These are phyloP conservation scores for Xanthorhoe designata DNA, from an alignment of 2,888 invertebrate species.

Conservation along the genomic window DNA sequence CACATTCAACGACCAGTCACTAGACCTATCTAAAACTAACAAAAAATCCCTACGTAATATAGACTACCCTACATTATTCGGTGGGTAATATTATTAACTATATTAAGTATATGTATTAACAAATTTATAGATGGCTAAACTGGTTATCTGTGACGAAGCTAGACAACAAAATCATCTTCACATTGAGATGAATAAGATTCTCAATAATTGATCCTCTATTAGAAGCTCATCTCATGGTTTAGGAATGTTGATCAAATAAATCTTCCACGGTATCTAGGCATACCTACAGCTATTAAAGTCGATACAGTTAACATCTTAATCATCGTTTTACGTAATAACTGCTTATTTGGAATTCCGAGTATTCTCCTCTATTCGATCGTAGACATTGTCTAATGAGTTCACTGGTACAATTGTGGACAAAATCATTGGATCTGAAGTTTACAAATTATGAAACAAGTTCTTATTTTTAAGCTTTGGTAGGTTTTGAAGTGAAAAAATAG, in stretches of 20 bases:
- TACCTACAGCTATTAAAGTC: background rate
- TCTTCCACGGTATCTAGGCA: background rate
- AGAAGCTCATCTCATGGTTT: conserved; percentile 10
- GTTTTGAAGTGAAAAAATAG: too few relatives aligned
- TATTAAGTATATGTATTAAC: too few relatives aligned
- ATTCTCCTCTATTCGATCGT: conserved; percentile 42
- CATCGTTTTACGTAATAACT: conserved; percentile 44
- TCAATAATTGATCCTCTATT: conserved; percentile 14
- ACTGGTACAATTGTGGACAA: conserved; percentile 45
- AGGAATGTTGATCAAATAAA: conserved; percentile 15
- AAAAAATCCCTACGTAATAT: too few relatives aligned
- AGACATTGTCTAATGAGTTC: conserved; percentile 51
- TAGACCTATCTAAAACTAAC: too few relatives aligned
- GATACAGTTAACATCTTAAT: conserved; percentile 27
- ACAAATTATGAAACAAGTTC: too few relatives aligned
- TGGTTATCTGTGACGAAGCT: background rate
- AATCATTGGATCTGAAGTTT: background rate
- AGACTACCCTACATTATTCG: too few relatives aligned
- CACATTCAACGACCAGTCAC: too few relatives aligned
- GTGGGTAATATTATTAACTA: too few relatives aligned
- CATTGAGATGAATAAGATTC: background rate
- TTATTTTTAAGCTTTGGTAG: too few relatives aligned
- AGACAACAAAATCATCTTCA: too few relatives aligned
- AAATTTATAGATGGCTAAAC: too few relatives aligned
- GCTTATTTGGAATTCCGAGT: conserved; percentile 51